phyloP scores from a whole-genome alignment of 2,797 vertebrate species.

The Delichon dasypus region DNA sequence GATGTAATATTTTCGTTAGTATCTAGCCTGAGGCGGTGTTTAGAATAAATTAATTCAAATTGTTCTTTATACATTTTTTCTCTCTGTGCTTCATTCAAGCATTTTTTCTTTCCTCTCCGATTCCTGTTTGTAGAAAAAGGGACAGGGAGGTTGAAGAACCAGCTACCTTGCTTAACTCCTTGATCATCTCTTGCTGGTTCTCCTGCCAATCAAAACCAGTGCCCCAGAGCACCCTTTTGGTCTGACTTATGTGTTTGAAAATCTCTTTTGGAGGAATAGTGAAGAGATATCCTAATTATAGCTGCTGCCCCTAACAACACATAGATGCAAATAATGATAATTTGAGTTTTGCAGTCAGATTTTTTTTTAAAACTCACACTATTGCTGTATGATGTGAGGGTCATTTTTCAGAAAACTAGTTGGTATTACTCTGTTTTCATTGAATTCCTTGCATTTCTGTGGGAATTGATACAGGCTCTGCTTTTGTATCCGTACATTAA shows the following conservation, averaged over 20 bases:
- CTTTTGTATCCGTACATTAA: background rate
- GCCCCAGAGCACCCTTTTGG: background rate
- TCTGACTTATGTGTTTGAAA: background rate
- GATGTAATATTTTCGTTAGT: background rate
- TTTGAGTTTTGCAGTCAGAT: background rate
- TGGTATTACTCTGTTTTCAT: background rate
- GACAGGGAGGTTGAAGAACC: background rate
- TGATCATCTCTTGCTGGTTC: background rate
- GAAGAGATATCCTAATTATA: background rate
- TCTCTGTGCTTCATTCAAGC: background rate
- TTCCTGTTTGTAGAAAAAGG: background rate
- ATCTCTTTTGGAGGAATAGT: background rate
- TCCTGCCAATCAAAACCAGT: background rate
- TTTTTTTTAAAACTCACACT: background rate
- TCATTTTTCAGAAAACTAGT: background rate
- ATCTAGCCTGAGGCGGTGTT: background rate
- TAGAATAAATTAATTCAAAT: background rate
- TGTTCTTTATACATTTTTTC: background rate
- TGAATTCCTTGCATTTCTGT: background rate
- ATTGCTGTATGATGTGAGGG: background rate
- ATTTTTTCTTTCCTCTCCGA: background rate
- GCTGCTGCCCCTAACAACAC: background rate
- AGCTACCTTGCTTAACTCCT: background rate
- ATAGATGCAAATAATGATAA: background rate
- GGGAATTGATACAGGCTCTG: background rate